Evolutionary conservation across 2,797 vertebrate genomes (phyloP), one percentile per base, ranked within the genome.

Genomic region (Leucoraja ocellata): DNA sequence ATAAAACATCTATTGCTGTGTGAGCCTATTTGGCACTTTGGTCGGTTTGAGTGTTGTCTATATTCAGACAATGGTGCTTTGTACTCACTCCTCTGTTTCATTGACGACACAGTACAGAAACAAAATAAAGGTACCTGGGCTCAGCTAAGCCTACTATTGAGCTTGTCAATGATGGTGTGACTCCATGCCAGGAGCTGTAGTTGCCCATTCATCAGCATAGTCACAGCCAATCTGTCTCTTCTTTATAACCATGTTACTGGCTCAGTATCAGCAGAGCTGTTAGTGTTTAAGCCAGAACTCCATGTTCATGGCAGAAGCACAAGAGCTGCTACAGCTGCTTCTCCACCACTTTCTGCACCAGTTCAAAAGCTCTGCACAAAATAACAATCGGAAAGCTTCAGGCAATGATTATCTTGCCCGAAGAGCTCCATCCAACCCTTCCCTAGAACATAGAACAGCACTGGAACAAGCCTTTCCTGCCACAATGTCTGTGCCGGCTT

Each of bases 241-340:
- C 58, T 84, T 86, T 86, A n/a, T 63, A 86, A 65, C 13, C 16
- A n/a, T 65, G n/a, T 86, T 65, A n/a, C 83, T 86, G 83, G 83
- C n/a, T 4, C 58, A 21, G 25, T 32, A 65, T 58, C 61, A 86
- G 83, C n/a, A 65, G 28, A 32, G 58, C 58, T 86, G 83, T 86
- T 86, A 63, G 58, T 86, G 83, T n/a, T 86, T 1, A 32, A 28
- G 28, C 83, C 83, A 86, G 83, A 14, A 4, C 61, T 86, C 28
- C 83, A 2, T 65, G 83, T n/a, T 32, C 4, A 63, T 63, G 61
- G 61, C 83, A 86, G 61, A 58, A 32, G 63, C 83, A 32, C 61
- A 86, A 63, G 54, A 32, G 23, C 28, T 63, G 5, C 28, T 32
- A 6, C 83, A 86, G 83, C 83, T 86, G 58, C 25, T 16, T 65